A percentile compares a stretch with the other conserved stretches of the same genome.
These are phyloP conservation scores for Scophthalmus maximus DNA, from an alignment of 2,113 vertebrate genomes.

Conservation along the genomic window DNA sequence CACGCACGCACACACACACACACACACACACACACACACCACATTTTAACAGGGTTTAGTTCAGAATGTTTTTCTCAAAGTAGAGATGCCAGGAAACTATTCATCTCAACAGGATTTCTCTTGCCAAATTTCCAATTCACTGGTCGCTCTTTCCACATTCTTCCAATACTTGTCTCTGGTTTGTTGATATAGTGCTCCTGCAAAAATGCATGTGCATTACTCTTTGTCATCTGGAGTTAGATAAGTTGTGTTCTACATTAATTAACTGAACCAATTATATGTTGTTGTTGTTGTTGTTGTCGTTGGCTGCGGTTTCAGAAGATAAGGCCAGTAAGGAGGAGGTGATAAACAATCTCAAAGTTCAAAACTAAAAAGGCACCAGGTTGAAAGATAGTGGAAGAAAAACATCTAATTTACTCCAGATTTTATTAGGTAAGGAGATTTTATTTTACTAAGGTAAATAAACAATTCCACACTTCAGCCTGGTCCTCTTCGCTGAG, in stretches of 20 bases:
- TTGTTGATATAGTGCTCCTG: slow-evolving; percentile 2
- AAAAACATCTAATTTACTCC: slow-evolving; percentile 1
- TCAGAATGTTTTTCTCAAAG: no score
- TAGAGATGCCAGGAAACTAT: no score
- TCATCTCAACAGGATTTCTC: slow-evolving; percentile 31
- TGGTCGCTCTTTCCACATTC: background rate
- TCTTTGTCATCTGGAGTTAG: background rate
- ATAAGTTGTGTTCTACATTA: background rate
- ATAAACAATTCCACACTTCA: slow-evolving; percentile 1
- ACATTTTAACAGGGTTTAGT: no score
- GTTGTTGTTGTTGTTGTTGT: background rate
- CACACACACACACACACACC: no score
- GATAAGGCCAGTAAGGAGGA: background rate
- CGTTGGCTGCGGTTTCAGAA: background rate
- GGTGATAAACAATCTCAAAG: background rate
- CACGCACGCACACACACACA: no score
- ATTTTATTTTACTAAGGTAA: slow-evolving; percentile 3
- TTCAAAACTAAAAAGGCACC: background rate
- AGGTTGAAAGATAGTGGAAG: background rate
- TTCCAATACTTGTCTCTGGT: no score
- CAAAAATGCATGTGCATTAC: no score
- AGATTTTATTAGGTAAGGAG: background rate
- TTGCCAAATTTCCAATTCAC: slow-evolving; percentile 4
- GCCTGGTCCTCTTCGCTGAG: background rate
- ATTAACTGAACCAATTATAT: slow-evolving; percentile 16